These are phyloP conservation scores for Gerris lacustris DNA, from an alignment of 2,888 invertebrate genomes.

Conservation along the genomic window DNA sequence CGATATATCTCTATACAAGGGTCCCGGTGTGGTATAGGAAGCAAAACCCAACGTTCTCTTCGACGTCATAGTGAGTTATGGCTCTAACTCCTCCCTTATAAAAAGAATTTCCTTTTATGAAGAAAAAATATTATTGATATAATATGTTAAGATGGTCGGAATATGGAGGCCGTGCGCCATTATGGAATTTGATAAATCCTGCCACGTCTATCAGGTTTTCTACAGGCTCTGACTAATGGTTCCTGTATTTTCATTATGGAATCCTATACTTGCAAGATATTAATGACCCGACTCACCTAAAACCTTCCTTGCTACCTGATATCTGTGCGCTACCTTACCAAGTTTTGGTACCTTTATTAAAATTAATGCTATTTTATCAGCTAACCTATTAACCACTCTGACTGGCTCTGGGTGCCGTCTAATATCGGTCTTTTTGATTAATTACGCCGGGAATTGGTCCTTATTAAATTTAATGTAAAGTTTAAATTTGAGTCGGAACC, in stretches of 20 bases:
- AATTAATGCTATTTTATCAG: slow-evolving; percentile 2
- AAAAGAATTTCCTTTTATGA: neutral
- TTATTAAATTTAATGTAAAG: neutral
- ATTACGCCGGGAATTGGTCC: neutral
- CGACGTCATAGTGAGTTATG: neutral
- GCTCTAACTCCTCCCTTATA: neutral
- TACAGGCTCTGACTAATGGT: neutral
- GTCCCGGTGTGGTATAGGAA: neutral
- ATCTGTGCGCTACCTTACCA: neutral
- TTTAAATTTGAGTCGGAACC: neutral
- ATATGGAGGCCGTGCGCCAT: neutral
- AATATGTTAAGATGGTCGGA: neutral
- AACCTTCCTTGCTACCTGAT: neutral
- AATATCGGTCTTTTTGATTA: neutral
- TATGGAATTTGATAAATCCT: neutral
- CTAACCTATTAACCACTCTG: neutral
- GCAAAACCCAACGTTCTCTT: neutral
- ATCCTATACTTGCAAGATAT: neutral
- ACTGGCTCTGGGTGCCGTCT: neutral
- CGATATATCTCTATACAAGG: too few species aligned
- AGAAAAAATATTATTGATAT: neutral
- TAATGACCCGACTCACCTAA: neutral
- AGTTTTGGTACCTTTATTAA: neutral
- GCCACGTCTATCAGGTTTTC: neutral
- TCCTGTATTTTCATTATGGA: neutral